phyloP scores from a whole-genome alignment of 2,888 invertebrate species.

The Acleris sparsana region DNA sequence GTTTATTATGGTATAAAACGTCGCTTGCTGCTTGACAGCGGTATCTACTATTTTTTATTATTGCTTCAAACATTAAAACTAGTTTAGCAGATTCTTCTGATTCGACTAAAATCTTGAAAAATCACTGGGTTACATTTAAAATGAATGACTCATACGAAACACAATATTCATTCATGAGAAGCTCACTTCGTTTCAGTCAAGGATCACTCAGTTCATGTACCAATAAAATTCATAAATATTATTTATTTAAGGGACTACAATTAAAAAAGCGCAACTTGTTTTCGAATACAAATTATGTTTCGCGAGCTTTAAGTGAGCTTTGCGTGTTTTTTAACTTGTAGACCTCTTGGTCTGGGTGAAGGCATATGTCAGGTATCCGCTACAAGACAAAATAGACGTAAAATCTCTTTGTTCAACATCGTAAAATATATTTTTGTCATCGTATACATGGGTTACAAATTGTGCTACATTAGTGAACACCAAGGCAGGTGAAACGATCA shows the following conservation, averaged over 20 bases:
- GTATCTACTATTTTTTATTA: not conserved
- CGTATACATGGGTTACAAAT: constrained; percentile 83
- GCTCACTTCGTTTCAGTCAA: constrained; percentile 69
- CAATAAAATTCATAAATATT: constrained; percentile 45
- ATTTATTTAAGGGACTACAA: constrained; percentile 55
- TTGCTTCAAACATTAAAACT: not conserved
- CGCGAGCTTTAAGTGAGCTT: constrained; percentile 21
- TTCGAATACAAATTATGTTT: constrained; percentile 10
- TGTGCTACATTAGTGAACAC: constrained; percentile 81
- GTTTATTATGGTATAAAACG: constrained; percentile 11
- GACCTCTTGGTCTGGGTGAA: constrained; percentile 69
- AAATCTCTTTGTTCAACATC: constrained; percentile 79
- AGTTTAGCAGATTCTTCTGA: constrained; percentile 1
- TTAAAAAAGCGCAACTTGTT: constrained; percentile 45
- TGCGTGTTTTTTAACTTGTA: constrained; percentile 31
- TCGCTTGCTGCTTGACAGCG: constrained; percentile 2
- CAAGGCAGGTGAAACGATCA: constrained; percentile 79
- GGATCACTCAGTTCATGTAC: constrained; percentile 55
- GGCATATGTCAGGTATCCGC: constrained; percentile 72
- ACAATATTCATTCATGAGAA: constrained; percentile 59
- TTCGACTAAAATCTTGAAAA: constrained; percentile 16
- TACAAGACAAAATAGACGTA: constrained; percentile 77
- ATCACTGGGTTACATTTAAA: constrained; percentile 10
- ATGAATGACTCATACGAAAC: constrained; percentile 42
- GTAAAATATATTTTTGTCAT: constrained; percentile 79